These are phyloP conservation scores for Alentia gelatinosa DNA, from an alignment of 2,888 invertebrate genomes.

Conservation along the genomic window DNA sequence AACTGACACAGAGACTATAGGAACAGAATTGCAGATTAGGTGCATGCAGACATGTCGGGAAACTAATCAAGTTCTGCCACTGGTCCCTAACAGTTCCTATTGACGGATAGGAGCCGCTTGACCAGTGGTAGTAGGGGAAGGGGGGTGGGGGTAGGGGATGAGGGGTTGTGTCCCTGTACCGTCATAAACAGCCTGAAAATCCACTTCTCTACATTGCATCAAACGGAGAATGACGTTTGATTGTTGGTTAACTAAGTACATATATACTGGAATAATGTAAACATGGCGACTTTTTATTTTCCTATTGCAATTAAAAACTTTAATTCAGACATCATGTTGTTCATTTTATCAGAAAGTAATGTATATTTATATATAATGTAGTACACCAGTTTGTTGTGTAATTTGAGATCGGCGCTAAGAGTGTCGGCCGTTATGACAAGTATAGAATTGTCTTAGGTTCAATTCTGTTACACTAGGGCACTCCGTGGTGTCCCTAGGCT, in stretches of 20 bases:
- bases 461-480: too few species aligned
- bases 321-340: not conserved
- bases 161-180: not conserved
- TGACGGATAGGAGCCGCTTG: not conserved
- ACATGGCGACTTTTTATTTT: conserved; percentile 51
- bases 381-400: too few species aligned
- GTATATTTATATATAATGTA: too few species aligned
- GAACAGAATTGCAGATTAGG: not conserved
- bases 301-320: conserved; percentile 51
- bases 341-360: not conserved
- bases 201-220: conserved; percentile 40
- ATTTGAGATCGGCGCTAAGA: too few species aligned
- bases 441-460: too few species aligned
- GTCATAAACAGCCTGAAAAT: conserved; percentile 41
- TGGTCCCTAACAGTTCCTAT: not conserved
- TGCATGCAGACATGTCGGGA: not conserved
- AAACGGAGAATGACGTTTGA: not conserved
- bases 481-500: too few species aligned
- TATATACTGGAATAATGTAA: conserved; percentile 43
- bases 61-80: too few species aligned
- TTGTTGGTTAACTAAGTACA: conserved; percentile 32
- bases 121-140: not conserved
- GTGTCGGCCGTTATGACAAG: too few species aligned
- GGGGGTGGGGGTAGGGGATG: not conserved
- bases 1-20: not conserved